Conservation (phyloP, 2,113 vertebrate genomes). For the Pelvicachromis taeniatus region DNA sequence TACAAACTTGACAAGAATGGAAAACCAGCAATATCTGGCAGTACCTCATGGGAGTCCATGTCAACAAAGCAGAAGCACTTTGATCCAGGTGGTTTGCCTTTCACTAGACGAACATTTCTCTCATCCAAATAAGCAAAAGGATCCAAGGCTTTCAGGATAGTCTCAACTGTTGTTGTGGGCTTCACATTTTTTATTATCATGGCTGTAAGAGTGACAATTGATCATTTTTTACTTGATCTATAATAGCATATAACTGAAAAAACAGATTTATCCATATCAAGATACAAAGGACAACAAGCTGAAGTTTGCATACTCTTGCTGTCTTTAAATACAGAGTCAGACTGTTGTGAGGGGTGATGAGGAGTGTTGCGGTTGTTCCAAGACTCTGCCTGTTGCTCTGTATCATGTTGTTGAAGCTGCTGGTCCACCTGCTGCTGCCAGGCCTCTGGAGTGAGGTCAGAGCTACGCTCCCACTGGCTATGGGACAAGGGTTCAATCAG, state of each 20-base stretch:
- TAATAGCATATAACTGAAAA: not conserved
- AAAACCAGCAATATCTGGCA: not conserved
- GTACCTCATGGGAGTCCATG: slow-evolving; percentile 91
- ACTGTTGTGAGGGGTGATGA: slow-evolving; percentile 24
- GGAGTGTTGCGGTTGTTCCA: slow-evolving; percentile 46
- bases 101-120: slow-evolving; percentile 90
- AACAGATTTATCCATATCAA: not conserved
- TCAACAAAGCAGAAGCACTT: slow-evolving; percentile 94
- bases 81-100: slow-evolving; percentile 82
- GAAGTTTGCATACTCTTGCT: slow-evolving; percentile 69
- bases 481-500: slow-evolving; percentile 31
- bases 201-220: slow-evolving; percentile 65
- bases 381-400: slow-evolving; percentile 59
- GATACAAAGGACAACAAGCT: not conserved
- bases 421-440: slow-evolving; percentile 79
- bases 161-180: slow-evolving; percentile 86
- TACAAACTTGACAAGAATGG: not conserved
- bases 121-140: slow-evolving; percentile 88
- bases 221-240: not conserved
- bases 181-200: slow-evolving; percentile 94
- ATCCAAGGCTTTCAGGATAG: slow-evolving; percentile 88
- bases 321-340: slow-evolving; percentile 69
- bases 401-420: slow-evolving; percentile 66
- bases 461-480: slow-evolving; percentile 69
- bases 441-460: slow-evolving; percentile 74